Percentiles rank a stretch among this genome's conserved stretches.
Evolutionary conservation across 2,888 invertebrate species (phyloP).

Genomic region (Arrhopalites spinosus): DNA sequence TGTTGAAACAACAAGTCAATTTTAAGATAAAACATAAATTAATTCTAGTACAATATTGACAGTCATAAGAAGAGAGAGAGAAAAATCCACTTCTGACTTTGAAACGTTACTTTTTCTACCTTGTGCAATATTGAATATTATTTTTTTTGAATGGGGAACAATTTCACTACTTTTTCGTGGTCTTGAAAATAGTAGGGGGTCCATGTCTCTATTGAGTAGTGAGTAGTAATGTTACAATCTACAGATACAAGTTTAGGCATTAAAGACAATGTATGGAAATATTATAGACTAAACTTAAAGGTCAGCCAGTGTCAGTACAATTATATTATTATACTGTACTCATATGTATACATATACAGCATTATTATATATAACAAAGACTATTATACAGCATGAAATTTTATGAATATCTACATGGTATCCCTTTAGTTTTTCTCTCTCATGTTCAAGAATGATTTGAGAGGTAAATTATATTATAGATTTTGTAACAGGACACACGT

Average conservation of each 20-base stretch:
- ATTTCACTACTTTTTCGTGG: slow-evolving; percentile 24
- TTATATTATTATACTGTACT: too few species aligned
- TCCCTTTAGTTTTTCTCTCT: too few species aligned
- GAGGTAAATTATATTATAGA: too few species aligned
- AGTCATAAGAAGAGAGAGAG: neutral
- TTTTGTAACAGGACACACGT: too few species aligned
- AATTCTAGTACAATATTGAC: neutral
- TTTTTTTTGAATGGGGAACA: slow-evolving; percentile 3
- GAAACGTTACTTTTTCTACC: neutral
- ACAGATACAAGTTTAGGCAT: neutral
- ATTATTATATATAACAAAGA: too few species aligned
- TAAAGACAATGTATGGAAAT: neutral
- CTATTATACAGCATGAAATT: too few species aligned
- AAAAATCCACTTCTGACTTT: neutral
- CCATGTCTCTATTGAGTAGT: neutral
- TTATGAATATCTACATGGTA: too few species aligned
- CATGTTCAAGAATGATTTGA: too few species aligned
- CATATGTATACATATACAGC: too few species aligned
- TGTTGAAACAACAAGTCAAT: slow-evolving; percentile 14
- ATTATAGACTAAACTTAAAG: neutral
- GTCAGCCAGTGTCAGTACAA: too few species aligned
- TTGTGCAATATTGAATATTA: slow-evolving; percentile 11
- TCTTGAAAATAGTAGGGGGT: slow-evolving; percentile 24
- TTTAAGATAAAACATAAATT: slow-evolving; percentile 18
- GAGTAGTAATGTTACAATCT: neutral